Percentiles rank a stretch among this genome's conserved stretches.
Evolutionary conservation across 1,140 invertebrate species (phyloP).

Genomic region (Prorops nasuta): DNA sequence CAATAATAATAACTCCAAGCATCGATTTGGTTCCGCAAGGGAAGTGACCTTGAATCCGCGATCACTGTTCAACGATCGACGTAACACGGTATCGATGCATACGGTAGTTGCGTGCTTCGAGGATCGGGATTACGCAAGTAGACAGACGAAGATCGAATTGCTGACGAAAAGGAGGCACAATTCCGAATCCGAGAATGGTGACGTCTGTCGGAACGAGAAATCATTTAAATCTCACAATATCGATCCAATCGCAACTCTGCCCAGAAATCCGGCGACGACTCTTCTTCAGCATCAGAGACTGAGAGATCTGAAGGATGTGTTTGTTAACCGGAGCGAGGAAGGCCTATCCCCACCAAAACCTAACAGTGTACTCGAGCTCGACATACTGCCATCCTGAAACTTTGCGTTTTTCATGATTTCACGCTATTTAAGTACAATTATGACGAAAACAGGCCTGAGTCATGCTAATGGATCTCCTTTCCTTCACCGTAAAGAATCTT

Average conservation of each 20-base stretch:
- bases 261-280: constrained; percentile 32
- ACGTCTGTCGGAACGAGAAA: constrained; percentile 33
- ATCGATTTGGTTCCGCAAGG: constrained; percentile 47
- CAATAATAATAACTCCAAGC: background rate
- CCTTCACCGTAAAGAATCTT: too few species aligned
- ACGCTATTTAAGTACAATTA: too few species aligned
- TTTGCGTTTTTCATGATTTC: constrained; percentile 7
- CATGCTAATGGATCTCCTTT: too few species aligned
- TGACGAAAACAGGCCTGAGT: too few species aligned
- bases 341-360: constrained; percentile 16
- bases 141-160: constrained; percentile 15
- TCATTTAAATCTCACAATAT: constrained; percentile 31
- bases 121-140: constrained; percentile 27
- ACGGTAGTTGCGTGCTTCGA: constrained; percentile 46
- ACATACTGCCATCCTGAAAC: constrained; percentile 51
- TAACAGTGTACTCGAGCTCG: constrained; percentile 48
- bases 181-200: constrained; percentile 49
- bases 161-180: constrained; percentile 42
- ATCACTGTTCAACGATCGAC: constrained; percentile 41
- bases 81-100: constrained; percentile 50
- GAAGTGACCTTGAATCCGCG: constrained; percentile 51
- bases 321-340: constrained; percentile 44
- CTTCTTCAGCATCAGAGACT: constrained; percentile 29
- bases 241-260: constrained; percentile 50
- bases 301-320: constrained; percentile 31